These are phyloP conservation scores for Phenganax subtilis DNA, from an alignment of 92 coral and sea anemone species.

Conservation along the genomic window DNA sequence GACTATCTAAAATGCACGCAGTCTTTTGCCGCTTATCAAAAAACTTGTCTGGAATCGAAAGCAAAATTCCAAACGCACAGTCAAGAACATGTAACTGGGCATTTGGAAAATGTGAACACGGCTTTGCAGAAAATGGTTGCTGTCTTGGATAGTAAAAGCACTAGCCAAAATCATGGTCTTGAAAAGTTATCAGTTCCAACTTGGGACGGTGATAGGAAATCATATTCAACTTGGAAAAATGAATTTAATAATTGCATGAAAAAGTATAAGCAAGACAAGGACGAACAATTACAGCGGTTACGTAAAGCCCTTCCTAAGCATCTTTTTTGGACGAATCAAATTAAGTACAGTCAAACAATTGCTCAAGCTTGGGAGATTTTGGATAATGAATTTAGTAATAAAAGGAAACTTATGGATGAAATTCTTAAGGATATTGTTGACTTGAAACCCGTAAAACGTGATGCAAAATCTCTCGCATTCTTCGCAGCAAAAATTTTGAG, in stretches of 20 bases:
- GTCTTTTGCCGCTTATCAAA: constrained; percentile 1
- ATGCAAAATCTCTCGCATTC: constrained; percentile 29
- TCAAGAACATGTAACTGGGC: background rate
- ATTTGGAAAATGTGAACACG: background rate
- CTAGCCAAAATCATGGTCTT: constrained; percentile 9
- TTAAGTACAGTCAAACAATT: too few relatives aligned
- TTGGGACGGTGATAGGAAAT: constrained; percentile 9
- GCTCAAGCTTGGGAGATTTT: too few relatives aligned
- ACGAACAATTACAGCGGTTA: too few relatives aligned
- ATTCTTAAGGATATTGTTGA: too few relatives aligned
- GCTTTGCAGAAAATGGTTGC: background rate
- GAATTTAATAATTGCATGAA: constrained; percentile 8
- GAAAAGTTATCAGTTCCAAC: constrained; percentile 4
- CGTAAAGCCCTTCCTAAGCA: too few relatives aligned
- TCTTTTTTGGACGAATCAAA: too few relatives aligned
- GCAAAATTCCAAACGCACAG: background rate
- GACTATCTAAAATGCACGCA: constrained; percentile 2
- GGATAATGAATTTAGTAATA: too few relatives aligned
- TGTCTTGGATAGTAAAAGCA: constrained; percentile 1
- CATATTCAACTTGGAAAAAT: constrained; percentile 3
- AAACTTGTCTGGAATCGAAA: background rate
- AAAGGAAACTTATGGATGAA: too few relatives aligned
- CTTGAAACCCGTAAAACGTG: background rate
- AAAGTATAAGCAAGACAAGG: too few relatives aligned
- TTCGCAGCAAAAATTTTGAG: constrained; percentile 20